phyloP scores from a whole-genome alignment of 2,113 vertebrate species.

The Galbula dea region DNA sequence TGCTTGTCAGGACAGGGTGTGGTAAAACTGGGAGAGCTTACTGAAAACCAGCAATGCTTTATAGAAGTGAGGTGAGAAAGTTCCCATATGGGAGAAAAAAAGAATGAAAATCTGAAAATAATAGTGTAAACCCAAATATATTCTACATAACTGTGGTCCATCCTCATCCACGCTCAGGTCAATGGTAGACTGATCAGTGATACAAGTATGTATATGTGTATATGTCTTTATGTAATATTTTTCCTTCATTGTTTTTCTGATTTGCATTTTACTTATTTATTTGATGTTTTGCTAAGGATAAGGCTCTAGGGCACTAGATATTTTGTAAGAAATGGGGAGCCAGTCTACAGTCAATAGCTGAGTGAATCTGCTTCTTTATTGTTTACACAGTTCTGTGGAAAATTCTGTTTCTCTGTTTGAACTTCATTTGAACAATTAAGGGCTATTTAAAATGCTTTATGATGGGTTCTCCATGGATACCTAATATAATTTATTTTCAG shows the following conservation, averaged over 20 bases:
- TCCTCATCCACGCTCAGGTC: background rate
- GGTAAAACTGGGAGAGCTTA: background rate
- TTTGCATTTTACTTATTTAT: background rate
- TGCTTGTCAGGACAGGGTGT: background rate
- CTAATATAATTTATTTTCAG: constrained; percentile 2
- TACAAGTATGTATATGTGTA: background rate
- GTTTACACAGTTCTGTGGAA: background rate
- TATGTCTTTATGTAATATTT: background rate
- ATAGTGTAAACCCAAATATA: background rate
- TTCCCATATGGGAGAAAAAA: background rate
- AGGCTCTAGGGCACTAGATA: background rate
- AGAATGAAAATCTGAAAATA: background rate
- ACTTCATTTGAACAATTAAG: background rate
- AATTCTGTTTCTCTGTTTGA: background rate
- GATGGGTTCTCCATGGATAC: background rate
- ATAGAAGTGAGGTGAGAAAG: background rate
- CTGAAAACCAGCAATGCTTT: background rate
- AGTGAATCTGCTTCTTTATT: background rate
- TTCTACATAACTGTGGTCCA: background rate
- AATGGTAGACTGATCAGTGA: background rate
- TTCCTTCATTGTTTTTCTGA: background rate
- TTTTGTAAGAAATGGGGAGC: background rate
- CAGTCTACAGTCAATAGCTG: background rate
- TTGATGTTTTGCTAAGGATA: background rate
- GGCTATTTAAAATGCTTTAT: background rate